A percentile compares a stretch with the other conserved stretches of the same genome.
Conservation (phyloP, 2,888 invertebrate species). For the Holacanthella duospinosa region DNA sequence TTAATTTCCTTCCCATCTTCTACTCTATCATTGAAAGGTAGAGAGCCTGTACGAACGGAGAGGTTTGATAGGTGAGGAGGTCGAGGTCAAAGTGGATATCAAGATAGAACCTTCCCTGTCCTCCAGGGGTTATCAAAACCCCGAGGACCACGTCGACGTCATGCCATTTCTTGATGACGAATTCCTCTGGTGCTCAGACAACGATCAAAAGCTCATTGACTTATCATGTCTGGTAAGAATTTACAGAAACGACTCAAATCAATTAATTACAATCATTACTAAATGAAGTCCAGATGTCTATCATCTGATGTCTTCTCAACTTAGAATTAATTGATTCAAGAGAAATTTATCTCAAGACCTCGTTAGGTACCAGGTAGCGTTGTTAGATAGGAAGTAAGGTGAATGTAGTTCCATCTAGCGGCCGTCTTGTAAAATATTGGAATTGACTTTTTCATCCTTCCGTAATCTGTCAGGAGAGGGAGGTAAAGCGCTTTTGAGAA, state of each 20-base stretch:
- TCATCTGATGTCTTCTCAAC: too few species aligned
- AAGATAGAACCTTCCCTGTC: constrained; percentile 30
- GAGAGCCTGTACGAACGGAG: too few species aligned
- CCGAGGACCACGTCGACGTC: constrained; percentile 55
- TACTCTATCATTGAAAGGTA: not conserved
- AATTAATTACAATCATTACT: not conserved
- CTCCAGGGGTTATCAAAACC: constrained; percentile 41
- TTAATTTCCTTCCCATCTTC: too few species aligned
- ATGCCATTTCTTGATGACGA: constrained; percentile 96
- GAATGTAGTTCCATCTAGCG: too few species aligned
- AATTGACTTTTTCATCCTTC: too few species aligned
- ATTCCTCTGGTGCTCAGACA: constrained; percentile 85
- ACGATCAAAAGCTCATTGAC: constrained; percentile 88
- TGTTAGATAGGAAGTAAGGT: too few species aligned
- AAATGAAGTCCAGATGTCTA: not conserved
- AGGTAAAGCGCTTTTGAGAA: too few species aligned
- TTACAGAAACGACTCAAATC: not conserved
- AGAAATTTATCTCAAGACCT: too few species aligned
- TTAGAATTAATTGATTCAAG: too few species aligned
- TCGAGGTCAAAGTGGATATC: constrained; percentile 15
- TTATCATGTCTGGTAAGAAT: constrained; percentile 68
- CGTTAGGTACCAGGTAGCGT: too few species aligned
- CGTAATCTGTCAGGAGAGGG: too few species aligned
- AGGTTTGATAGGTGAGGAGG: not conserved
- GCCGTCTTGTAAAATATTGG: too few species aligned